These are phyloP conservation scores for Saturnia japonica DNA, from an alignment of 2,888 invertebrate species.

Conservation along the genomic window DNA sequence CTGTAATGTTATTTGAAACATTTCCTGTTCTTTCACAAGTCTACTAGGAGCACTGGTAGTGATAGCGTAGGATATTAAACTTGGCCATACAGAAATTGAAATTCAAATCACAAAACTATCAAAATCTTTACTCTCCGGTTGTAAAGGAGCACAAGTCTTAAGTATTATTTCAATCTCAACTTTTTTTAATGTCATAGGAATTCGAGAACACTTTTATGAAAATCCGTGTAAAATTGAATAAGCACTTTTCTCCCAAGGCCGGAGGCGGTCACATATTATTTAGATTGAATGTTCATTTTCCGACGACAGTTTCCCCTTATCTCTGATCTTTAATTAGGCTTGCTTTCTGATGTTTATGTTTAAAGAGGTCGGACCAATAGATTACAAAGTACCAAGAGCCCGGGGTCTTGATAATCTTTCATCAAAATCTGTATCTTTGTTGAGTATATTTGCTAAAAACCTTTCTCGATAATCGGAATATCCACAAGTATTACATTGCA, in stretches of 20 bases:
- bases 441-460: too few relatives aligned
- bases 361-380: slow-evolving; percentile 6
- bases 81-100: too few relatives aligned
- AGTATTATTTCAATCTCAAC: neutral
- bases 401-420: neutral
- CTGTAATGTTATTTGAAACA: too few relatives aligned
- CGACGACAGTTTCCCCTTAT: neutral
- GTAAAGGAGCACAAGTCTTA: neutral
- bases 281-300: slow-evolving; percentile 13
- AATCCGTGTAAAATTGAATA: slow-evolving; percentile 3
- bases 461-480: neutral
- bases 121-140: too few relatives aligned
- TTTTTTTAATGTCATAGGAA: neutral
- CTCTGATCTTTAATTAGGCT: slow-evolving; percentile 1
- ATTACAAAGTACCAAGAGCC: neutral
- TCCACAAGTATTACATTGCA: too few relatives aligned
- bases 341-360: slow-evolving; percentile 14
- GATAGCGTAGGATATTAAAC: too few relatives aligned
- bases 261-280: slow-evolving; percentile 4
- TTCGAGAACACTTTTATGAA: neutral
- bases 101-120: too few relatives aligned
- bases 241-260: neutral
- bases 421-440: neutral
- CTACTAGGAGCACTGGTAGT: too few relatives aligned
- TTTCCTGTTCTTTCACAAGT: too few relatives aligned